Conservation (phyloP, 2,888 invertebrate genomes). For the Eupithecia abbreviata region DNA sequence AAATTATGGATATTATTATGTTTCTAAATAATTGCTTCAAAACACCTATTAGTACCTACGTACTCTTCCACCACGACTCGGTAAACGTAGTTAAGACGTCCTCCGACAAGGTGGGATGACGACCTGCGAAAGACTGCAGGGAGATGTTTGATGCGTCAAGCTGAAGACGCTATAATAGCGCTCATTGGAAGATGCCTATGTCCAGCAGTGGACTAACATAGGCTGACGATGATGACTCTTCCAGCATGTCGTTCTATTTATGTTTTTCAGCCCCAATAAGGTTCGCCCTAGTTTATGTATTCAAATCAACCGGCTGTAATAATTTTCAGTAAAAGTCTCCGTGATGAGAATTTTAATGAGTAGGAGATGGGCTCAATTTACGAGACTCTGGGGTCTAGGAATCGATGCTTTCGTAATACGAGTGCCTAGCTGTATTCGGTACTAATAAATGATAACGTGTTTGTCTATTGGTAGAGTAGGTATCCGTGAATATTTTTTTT, state of each 20-base stretch:
- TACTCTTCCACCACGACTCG: no score
- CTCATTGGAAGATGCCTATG: no score
- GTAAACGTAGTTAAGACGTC: no score
- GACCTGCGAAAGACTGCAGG: no score
- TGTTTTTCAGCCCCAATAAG: slow-evolving; percentile 19
- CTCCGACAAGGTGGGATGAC: no score
- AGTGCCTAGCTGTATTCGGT: background rate
- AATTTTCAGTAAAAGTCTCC: slow-evolving; percentile 42
- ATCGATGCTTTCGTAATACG: slow-evolving; percentile 36
- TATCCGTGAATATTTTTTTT: background rate
- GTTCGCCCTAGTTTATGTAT: slow-evolving; percentile 27
- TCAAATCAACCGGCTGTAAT: slow-evolving; percentile 39
- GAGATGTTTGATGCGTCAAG: no score
- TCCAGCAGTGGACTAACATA: no score
- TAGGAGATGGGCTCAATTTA: slow-evolving; percentile 38
- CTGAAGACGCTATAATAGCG: no score
- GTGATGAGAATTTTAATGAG: slow-evolving; percentile 45
- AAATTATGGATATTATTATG: background rate
- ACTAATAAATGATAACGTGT: background rate
- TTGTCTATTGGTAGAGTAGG: background rate
- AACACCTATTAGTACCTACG: background rate
- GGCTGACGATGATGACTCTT: background rate
- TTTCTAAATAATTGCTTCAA: background rate
- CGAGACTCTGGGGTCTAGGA: slow-evolving; percentile 31
- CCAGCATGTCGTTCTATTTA: slow-evolving; percentile 17